A percentile compares a stretch with the other conserved stretches of the same genome.
Conservation (phyloP, 2,113 vertebrate species). For the Neotoma lepida region DNA sequence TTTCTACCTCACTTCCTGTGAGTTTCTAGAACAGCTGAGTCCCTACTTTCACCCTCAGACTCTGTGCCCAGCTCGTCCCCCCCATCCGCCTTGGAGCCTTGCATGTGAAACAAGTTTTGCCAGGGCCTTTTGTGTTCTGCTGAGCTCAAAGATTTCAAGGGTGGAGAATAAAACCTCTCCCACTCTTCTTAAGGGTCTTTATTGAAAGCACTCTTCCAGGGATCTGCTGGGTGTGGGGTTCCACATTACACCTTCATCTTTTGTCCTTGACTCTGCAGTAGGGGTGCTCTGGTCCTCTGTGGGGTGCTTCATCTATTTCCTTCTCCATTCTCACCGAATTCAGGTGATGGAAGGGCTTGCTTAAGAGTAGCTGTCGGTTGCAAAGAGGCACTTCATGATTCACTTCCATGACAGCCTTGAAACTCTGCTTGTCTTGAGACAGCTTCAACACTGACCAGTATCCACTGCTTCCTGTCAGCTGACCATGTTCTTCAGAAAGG, state of each 20-base stretch:
- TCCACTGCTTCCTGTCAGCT: not conserved
- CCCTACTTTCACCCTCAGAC: not conserved
- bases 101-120: not conserved
- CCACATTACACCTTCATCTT: not conserved
- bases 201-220: slow-evolving; percentile 14
- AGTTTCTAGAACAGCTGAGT: slow-evolving; percentile 65
- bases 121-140: slow-evolving; percentile 63
- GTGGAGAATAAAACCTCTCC: slow-evolving; percentile 64
- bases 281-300: rapidly evolving
- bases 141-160: slow-evolving; percentile 63
- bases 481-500: not conserved
- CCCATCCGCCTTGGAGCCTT: not conserved
- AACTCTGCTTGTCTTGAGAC: not conserved
- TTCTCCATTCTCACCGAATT: not conserved
- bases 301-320: not conserved
- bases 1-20: slow-evolving; percentile 42
- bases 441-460: not conserved
- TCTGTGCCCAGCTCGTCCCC: not conserved
- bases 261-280: not conserved
- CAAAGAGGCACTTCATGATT: not conserved
- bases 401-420: not conserved
- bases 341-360: not conserved
- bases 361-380: not conserved
- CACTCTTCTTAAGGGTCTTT: not conserved
- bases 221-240: not conserved